Conservation (phyloP, 23 tunicate species). For the Ascidia mentula region DNA sequence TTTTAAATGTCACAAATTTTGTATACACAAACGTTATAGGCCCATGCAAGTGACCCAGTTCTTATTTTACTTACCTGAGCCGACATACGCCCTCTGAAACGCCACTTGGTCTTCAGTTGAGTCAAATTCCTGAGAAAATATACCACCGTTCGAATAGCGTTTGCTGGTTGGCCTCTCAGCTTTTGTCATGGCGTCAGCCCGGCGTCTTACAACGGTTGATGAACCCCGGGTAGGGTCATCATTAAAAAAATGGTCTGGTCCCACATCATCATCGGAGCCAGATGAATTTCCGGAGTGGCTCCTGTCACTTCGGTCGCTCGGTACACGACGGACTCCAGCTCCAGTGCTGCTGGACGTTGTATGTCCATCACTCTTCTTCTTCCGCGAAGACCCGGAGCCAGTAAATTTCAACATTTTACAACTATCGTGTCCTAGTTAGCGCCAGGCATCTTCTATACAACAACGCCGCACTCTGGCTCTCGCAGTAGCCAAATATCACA, state of each 20-base stretch:
- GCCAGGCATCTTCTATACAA: background rate
- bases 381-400: slow-evolving; percentile 4
- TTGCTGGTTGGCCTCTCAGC: background rate
- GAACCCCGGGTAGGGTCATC: background rate
- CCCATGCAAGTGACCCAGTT: too few species aligned
- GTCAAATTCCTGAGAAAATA: background rate
- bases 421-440: background rate
- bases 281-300: background rate
- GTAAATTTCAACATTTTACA: background rate
- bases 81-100: background rate
- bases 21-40: too few species aligned
- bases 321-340: background rate
- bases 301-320: background rate
- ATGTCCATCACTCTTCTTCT: background rate
- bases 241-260: background rate
- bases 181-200: background rate
- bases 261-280: slow-evolving; percentile 1
- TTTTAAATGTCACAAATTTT: too few species aligned
- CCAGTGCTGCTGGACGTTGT: background rate
- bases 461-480: too few species aligned
- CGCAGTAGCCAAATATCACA: too few species aligned
- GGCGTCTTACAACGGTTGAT: background rate
- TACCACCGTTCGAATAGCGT: slow-evolving; percentile 1
- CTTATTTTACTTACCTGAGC: background rate
- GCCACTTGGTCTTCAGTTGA: slow-evolving; percentile 1